Percentiles rank a stretch among this genome's conserved stretches.
Conservation (phyloP, 2,113 vertebrate species). For the Varanus komodoensis region DNA sequence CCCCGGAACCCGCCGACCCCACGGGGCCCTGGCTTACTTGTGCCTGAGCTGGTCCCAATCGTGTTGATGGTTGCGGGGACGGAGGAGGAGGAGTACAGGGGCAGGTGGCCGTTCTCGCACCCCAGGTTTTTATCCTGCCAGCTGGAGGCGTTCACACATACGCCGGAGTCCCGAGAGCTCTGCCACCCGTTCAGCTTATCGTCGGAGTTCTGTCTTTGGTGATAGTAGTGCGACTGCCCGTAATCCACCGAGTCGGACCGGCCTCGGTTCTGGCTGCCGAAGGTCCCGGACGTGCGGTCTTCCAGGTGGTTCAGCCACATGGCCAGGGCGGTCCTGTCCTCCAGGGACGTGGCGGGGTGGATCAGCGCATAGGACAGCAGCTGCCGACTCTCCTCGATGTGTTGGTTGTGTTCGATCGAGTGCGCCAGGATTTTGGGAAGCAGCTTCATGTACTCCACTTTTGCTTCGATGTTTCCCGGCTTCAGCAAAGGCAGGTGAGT, state of each 20-base stretch:
- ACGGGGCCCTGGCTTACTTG: slow-evolving; percentile 82
- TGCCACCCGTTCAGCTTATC: slow-evolving; percentile 98
- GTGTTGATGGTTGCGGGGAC: slow-evolving; percentile 96
- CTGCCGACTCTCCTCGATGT: slow-evolving; percentile 97
- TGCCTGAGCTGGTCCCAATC: slow-evolving; percentile 90
- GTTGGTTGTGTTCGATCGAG: slow-evolving; percentile 95
- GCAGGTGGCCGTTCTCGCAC: slow-evolving; percentile 94
- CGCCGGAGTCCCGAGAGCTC: slow-evolving; percentile 91
- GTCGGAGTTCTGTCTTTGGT: slow-evolving; percentile 97
- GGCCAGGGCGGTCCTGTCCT: slow-evolving; percentile 93
- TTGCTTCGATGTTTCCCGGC: slow-evolving; percentile 94
- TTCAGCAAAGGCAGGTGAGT: slow-evolving; percentile 96
- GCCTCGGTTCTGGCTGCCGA: slow-evolving; percentile 77
- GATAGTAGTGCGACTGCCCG: slow-evolving; percentile 88
- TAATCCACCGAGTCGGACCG: slow-evolving; percentile 92
- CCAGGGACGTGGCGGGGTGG: slow-evolving; percentile 95
- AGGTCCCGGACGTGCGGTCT: slow-evolving; percentile 87
- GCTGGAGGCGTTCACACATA: slow-evolving; percentile 83
- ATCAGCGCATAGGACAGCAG: slow-evolving; percentile 97
- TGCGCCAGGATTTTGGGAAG: slow-evolving; percentile 96
- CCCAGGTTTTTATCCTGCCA: slow-evolving; percentile 90
- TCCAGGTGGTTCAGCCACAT: slow-evolving; percentile 99
- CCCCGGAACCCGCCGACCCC: background rate
- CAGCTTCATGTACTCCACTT: slow-evolving; percentile 97
- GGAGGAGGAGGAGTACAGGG: slow-evolving; percentile 94